Conservation (phyloP, 2,888 invertebrate genomes). For the Pherbina coryleti region DNA sequence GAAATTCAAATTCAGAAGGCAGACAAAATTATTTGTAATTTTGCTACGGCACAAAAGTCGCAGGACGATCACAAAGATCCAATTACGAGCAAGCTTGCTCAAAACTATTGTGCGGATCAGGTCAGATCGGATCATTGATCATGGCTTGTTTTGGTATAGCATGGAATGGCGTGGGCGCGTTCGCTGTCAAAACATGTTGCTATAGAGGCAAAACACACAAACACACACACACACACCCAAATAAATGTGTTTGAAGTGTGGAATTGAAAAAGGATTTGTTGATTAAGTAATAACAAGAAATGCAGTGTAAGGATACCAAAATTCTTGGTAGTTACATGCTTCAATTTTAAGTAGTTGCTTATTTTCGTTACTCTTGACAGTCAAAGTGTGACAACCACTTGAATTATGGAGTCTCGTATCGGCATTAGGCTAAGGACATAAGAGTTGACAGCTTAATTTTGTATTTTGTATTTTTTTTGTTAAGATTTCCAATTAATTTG, state of each 20-base stretch:
- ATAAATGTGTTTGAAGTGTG: not conserved
- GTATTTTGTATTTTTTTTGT: not conserved
- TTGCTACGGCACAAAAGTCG: not conserved
- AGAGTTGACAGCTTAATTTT: constrained; percentile 20
- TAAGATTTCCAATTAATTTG: constrained; percentile 26
- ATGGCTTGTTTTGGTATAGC: not conserved
- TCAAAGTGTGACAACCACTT: constrained; percentile 18
- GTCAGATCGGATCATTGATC: constrained; percentile 12
- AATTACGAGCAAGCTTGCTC: constrained; percentile 12
- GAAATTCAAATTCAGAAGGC: constrained; percentile 41
- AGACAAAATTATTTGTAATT: constrained; percentile 51
- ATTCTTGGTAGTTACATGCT: constrained; percentile 19
- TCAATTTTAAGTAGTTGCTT: not conserved
- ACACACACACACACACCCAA: too few relatives aligned
- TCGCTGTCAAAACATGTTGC: constrained; percentile 27
- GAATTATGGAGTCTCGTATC: not conserved
- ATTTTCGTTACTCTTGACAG: not conserved
- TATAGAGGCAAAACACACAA: not conserved
- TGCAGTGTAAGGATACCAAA: not conserved
- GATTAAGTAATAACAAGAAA: constrained; percentile 18
- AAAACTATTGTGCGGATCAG: not conserved
- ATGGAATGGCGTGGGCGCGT: not conserved
- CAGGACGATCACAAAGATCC: constrained; percentile 5
- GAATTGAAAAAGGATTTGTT: constrained; percentile 5
- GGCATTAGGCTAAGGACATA: not conserved